Percentiles rank a stretch among this genome's conserved stretches.
These are phyloP conservation scores for Petrocephalus zakoni DNA, from an alignment of 2,113 vertebrate species.

Conservation along the genomic window DNA sequence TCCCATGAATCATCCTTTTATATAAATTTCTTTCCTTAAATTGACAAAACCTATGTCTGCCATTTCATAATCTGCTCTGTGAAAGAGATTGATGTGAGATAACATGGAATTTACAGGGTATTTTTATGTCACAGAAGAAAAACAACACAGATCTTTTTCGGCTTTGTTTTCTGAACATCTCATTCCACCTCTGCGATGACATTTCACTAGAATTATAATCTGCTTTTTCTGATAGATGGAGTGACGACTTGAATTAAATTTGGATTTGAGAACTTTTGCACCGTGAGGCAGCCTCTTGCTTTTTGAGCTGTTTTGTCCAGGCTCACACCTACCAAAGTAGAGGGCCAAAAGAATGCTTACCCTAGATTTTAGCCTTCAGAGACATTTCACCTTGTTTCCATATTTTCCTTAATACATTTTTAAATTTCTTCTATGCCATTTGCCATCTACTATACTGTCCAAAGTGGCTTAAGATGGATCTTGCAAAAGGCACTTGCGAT, in stretches of 20 bases:
- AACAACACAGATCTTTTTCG: neutral
- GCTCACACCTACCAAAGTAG: neutral
- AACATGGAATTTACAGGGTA: neutral
- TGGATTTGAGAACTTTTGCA: neutral
- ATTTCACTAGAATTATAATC: constrained; percentile 6
- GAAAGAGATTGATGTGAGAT: constrained; percentile 7
- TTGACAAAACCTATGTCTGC: neutral
- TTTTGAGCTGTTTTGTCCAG: neutral
- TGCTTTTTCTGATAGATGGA: neutral
- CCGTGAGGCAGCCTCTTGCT: neutral
- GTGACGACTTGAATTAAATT: neutral
- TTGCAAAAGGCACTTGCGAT: neutral
- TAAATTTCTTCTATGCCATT: neutral
- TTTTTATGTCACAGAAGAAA: constrained; percentile 13
- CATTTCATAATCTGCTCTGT: neutral
- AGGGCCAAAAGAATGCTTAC: neutral
- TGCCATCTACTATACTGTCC: neutral
- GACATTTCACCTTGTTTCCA: neutral
- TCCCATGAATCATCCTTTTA: neutral
- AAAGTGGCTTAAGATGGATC: neutral
- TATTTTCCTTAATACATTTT: neutral
- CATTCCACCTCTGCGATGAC: neutral
- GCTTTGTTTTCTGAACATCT: neutral
- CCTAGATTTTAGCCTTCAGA: neutral
- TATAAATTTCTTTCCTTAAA: neutral